Evolutionary conservation across 92 coral and sea anemone genomes (phyloP), one percentile per base, ranked within the genome.

Genomic region (Umimayanthus kanabou): DNA sequence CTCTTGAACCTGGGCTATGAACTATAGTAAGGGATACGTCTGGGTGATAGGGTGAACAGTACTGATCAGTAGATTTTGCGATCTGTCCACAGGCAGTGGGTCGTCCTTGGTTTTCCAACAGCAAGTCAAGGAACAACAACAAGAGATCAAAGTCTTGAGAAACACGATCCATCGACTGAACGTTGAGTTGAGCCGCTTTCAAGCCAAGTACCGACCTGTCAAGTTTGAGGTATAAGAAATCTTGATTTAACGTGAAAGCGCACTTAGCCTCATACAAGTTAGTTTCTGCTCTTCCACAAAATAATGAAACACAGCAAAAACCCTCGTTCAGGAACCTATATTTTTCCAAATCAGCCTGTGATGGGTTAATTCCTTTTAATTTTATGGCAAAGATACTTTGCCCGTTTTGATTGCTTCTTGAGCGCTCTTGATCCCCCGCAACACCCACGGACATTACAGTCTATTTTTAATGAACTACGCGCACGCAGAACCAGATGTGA

Each of bases 171-270:
- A 97, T 76, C 92, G 99, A 49, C 94, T 97, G 80, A 97, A 95
- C 80, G 97, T 97, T 15, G 99, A 97, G 84, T 87, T 97, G 73
- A 93, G 98, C 89, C 94, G 99, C 85, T 97, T 89, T 89, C 99
- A 97, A 88, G 95, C 96, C 23, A 95, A 94, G 85, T 94, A 93
- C 80, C 90, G 98, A 14, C 96, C 95, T 23, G 92, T 94, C n/a
- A 79, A 91, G 39, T 90, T 89, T 80, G 97, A 95, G 99, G 99
- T 97, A 97, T 13, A 53, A 53, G 9, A 13, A 11, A 53, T 16
- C 33, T n/a, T 7, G 9, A 45, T 72, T 84, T 67, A 15, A 23
- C 33, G 29, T 16, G 4, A 23, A 53, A 23, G 29, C 58, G 14
- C 9, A 6, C 6, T 23, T 33, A 42, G 22, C 14, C 76, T 45